Base-by-base conservation (phyloP, 1,140 invertebrate species). In the Drosophila gunungcola region DNA sequence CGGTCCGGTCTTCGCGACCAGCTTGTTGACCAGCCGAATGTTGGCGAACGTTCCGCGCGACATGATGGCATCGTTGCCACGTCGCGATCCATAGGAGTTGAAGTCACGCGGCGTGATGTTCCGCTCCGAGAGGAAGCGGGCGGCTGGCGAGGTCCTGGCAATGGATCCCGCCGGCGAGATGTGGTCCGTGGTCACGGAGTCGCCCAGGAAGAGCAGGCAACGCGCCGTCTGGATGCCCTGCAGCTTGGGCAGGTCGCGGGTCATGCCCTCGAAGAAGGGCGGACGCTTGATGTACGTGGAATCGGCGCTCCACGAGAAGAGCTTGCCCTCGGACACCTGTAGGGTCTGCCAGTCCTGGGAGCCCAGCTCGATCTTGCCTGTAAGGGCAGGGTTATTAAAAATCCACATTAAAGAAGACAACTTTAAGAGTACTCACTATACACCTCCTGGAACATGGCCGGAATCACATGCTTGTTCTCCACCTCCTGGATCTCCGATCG, bases 151-250 rank as follows among this genome's bases (percentile, higher is more conserved):
- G 92, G 97, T 99, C 29, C 98, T 93, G 2, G 98, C 97, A 89
- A 99, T 99, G 38, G 97, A 98, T 9, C 99, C 98, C 56, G 99
- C 99, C 1, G 99, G 99, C 34, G 98, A 99, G 58, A 99, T 99
- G 92, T 99, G 99, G 94, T 99, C 99, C 0, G 98, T 99, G 3
- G 98, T 99, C 1, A 99, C 97, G 0, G 97, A 98, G 93, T 99
- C 98, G 1, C 98, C 97, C 51, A 99, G 94, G 84, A 97, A 95
- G 2, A 99, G 93, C 29, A 99, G 93, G 49, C 97, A 97, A 52
- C 95, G 94, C 0, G 97, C 98, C 77, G 93, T 93, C 25, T 90
- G 83, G 36, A 97, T 94, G n/a, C 94, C 90, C 58, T 93, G 92
- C 13, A 94, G 91, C 41, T 82, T 77, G 1, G 95, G 94, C 25